Evolutionary conservation across 2,113 vertebrate species (phyloP).

Genomic region (Odocoileus virginianus): DNA sequence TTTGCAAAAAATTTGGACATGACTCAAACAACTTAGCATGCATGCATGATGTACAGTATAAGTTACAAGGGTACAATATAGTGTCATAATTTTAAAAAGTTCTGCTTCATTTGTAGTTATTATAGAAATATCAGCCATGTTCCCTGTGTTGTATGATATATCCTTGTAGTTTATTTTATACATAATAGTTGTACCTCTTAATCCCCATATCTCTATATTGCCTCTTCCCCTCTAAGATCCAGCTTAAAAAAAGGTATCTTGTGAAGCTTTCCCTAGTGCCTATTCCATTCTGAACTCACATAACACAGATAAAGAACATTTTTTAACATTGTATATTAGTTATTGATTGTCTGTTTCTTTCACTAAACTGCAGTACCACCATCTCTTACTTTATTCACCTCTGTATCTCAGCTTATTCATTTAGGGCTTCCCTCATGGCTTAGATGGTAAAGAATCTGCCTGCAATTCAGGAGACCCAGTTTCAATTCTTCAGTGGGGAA

Average conservation of each 20-base stretch:
- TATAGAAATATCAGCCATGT: not conserved
- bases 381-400: not conserved
- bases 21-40: not conserved
- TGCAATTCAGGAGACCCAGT: not conserved
- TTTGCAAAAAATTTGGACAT: not conserved
- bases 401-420: not conserved
- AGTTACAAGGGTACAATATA: not conserved
- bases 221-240: not conserved
- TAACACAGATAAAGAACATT: not conserved
- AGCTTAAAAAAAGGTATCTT: not conserved
- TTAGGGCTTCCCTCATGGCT: not conserved
- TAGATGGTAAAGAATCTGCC: not conserved
- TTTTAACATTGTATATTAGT: not conserved
- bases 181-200: not conserved
- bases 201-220: not conserved
- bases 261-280: not conserved
- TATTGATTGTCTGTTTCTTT: not conserved
- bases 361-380: not conserved
- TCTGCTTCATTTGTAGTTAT: not conserved
- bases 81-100: not conserved
- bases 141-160: not conserved
- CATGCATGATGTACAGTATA: not conserved
- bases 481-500: not conserved
- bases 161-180: not conserved
- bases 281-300: not conserved